Evolutionary conservation across 2,888 invertebrate genomes (phyloP), one percentile per base, ranked within the genome.

Genomic region (Drepanosiphum platanoidis): DNA sequence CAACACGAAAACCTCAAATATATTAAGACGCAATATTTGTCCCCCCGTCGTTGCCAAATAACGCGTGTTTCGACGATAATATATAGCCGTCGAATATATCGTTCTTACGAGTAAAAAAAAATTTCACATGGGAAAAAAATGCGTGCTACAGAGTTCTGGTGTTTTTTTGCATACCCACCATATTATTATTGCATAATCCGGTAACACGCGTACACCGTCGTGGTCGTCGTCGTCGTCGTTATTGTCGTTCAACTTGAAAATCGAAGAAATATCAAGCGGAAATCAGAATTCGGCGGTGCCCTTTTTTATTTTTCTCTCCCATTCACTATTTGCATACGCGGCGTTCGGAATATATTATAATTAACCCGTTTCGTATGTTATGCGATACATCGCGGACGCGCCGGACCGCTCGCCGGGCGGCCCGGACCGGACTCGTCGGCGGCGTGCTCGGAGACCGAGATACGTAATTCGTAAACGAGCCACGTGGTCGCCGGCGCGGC

Each of bases 401-500:
- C 46, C 15, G 30, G 27, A 13, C 64, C 5, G 2, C 61, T 30
- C 30, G 61, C 11, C 64, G 64, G 27, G 9, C 64, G 64, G 13
- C 46, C 46, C 7, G 42, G 42, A 42, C 7, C 46, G 15, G 15
- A 52, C 61, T 27, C 9, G 1, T 7, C 22, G 15, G 42, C n/a
- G n/a, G n/a, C n/a, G n/a, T n/a, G n/a, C n/a, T n/a, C n/a, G n/a
- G n/a, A n/a, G n/a, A n/a, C 46, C 13, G 18, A 3, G 15, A 13
- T 3, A 18, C 46, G 64, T 27, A 9, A 30, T 11, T 8, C 42
- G 72, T n/a, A n/a, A n/a, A n/a, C n/a, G n/a, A n/a, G n/a, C 72
- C 72, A 72, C 72, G 72, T 72, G 72, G 72, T 72, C 13, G 36
- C 7, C 36, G 39, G 8, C 4, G 72, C 71, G 36, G 42, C 27